Base-by-base conservation (phyloP, 2,797 vertebrate genomes). In the Fratercula arctica region DNA sequence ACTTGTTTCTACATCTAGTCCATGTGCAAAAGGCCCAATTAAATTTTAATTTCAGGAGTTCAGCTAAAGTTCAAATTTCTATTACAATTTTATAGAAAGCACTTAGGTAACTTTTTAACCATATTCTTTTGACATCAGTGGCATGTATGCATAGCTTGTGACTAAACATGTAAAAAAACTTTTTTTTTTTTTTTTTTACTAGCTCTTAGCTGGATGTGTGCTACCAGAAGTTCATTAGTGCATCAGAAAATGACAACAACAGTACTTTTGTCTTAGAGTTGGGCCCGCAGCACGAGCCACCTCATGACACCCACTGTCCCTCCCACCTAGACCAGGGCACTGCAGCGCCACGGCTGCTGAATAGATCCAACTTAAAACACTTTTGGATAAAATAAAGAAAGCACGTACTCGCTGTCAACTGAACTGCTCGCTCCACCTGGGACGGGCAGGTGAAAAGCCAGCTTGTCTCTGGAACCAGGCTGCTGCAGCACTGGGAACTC, bases 321-420 rank as follows among this genome's bases (percentile, higher is more conserved):
- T 20, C 17, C n/a, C 5, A 1, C 9, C 15, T 8, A 13, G 4
- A n/a, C 10, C 8, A 37, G 76, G 33, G 37, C n/a, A 4, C 37
- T 6, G 10, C n/a, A 20, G 39, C 12, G 56, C 37, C 0, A 1
- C 9, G 15, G 14, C 59, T 57, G 28, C 20, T 11, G 24, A 24
- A 13, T n/a, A 17, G 13, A 37, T 17, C 35, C 75, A 37, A 14
- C 7, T 35, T 35, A 41, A 53, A 50, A 29, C 8, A 2, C 37
- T 45, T 43, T 16, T 0, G 0, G 50, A 20, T 39, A 37, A n/a
- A 61, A 43, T 37, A 25, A 3, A 3, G 35, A 39, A 33, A 64
- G 17, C 24, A 6, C 2, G 2, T 39, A 21, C 51, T 48, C 0
- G 0, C 7, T 25, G 16, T 35, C 1, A 0, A 48, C 21, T 11